These are phyloP conservation scores for Delichon dasypus DNA, from an alignment of 2,797 vertebrate species.

Conservation along the genomic window DNA sequence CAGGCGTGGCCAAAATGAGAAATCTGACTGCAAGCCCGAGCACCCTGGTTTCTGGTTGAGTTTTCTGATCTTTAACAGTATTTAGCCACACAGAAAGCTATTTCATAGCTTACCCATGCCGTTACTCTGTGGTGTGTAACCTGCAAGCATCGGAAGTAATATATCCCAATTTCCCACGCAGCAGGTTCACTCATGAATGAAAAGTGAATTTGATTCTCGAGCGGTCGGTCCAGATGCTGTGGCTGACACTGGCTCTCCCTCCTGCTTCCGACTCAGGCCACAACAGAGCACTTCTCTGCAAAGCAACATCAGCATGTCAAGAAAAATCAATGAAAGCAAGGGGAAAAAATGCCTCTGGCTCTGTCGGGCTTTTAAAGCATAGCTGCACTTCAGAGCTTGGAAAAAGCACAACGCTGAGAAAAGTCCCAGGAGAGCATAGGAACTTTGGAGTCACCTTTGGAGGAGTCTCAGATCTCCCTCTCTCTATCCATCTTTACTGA, in stretches of 20 bases:
- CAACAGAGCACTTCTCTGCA: background rate
- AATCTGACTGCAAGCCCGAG: background rate
- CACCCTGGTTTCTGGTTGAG: background rate
- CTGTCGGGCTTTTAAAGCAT: background rate
- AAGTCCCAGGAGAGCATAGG: background rate
- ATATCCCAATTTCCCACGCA: background rate
- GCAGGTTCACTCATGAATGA: background rate
- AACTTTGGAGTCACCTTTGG: background rate
- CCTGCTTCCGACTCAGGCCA: background rate
- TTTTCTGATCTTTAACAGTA: conserved; percentile 2
- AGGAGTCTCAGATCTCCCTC: background rate
- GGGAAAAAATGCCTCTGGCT: background rate
- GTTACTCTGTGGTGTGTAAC: background rate
- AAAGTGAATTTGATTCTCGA: background rate
- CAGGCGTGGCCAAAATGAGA: background rate
- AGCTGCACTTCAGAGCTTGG: background rate
- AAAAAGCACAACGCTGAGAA: background rate
- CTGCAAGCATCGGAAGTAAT: background rate
- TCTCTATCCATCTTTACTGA: background rate
- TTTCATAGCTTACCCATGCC: background rate
- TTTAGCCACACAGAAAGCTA: conserved; percentile 8
- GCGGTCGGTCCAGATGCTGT: background rate
- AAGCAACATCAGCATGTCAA: conserved; percentile 12
- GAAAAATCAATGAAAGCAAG: conserved; percentile 22
- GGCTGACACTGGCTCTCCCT: background rate